Evolutionary conservation across 2,113 vertebrate genomes (phyloP).

Genomic region (Oncorhynchus kisutch): DNA sequence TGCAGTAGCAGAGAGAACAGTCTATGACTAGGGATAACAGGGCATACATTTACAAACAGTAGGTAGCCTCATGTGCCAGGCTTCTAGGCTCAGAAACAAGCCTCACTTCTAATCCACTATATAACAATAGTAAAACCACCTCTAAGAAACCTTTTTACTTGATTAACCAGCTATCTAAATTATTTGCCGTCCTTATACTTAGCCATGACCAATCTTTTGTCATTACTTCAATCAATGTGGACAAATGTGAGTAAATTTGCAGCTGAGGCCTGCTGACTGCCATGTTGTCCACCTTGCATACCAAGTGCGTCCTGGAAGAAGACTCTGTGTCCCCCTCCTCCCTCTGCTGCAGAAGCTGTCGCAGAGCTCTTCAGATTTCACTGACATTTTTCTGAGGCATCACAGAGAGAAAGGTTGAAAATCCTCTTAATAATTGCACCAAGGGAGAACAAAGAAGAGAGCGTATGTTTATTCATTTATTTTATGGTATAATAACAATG

Average conservation of each 20-base stretch:
- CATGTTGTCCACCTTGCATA: slow-evolving; percentile 58
- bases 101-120: slow-evolving; percentile 39
- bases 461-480: slow-evolving; percentile 70
- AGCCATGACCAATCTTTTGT: background rate
- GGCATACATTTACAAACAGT: too few relatives aligned
- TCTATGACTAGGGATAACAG: too few relatives aligned
- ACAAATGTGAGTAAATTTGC: slow-evolving; percentile 66
- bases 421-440: slow-evolving; percentile 62
- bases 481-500: slow-evolving; percentile 62
- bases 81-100: slow-evolving; percentile 14
- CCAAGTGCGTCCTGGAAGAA: slow-evolving; percentile 69
- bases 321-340: slow-evolving; percentile 28
- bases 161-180: slow-evolving; percentile 9
- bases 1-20: too few relatives aligned
- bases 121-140: slow-evolving; percentile 27
- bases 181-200: slow-evolving; percentile 15
- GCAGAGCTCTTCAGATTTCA: slow-evolving; percentile 62
- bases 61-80: too few relatives aligned
- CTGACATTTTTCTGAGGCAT: slow-evolving; percentile 59
- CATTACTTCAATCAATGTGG: slow-evolving; percentile 56
- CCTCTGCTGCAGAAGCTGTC: slow-evolving; percentile 23
- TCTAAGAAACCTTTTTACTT: slow-evolving; percentile 23
- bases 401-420: slow-evolving; percentile 65
- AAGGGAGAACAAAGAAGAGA: slow-evolving; percentile 52
- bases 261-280: slow-evolving; percentile 58